Evolutionary conservation across 2,888 invertebrate species (phyloP), one percentile per base, ranked within the genome.

Genomic region (Gortyna flavago): DNA sequence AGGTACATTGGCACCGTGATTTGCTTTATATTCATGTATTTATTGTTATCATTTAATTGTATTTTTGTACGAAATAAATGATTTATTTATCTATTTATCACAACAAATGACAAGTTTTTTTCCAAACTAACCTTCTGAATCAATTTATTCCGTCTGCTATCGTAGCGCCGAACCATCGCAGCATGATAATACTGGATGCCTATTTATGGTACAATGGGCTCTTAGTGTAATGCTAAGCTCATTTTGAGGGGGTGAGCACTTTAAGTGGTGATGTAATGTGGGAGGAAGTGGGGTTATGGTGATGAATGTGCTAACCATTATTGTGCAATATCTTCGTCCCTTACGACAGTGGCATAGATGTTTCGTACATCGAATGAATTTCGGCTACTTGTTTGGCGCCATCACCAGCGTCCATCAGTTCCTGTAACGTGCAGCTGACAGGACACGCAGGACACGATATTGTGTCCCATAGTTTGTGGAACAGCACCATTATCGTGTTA

Each of bases 201-300:
- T 85, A 75, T 84, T 85, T 84, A 84, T 85, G 69, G 72, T 85
- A 85, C 72, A 84, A 84, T 85, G 64, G 72, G 86, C 86, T 85
- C 75, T 85, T 85, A 82, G 79, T 70, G 74, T 84, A 84, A 84
- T 75, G 86, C 86, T 84, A 70, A 85, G 83, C 86, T 82, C 82
- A 85, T 85, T 84, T 82, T 62, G 69, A 74, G 79, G 62, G 68
- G 72, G 69, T 74, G 72, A 82, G 83, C 79, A 78, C 66, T 75
- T 74, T 61, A 69, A 59, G 71, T 72, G 71, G 54, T 81, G 44
- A 69, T 74, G 25, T 67, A 62, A 83, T 77, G 61, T 70, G 59
- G 29, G 54, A 0, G 13, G 25, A 29, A 51, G 62, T 59, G 16
- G 57, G 66, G 32, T 18, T 16, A 16, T 57, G n/a, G n/a, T 72